A percentile compares a stretch with the other conserved stretches of the same genome.
These are phyloP conservation scores for Cossypha heuglini DNA, from an alignment of 2,797 vertebrate genomes.

Conservation along the genomic window DNA sequence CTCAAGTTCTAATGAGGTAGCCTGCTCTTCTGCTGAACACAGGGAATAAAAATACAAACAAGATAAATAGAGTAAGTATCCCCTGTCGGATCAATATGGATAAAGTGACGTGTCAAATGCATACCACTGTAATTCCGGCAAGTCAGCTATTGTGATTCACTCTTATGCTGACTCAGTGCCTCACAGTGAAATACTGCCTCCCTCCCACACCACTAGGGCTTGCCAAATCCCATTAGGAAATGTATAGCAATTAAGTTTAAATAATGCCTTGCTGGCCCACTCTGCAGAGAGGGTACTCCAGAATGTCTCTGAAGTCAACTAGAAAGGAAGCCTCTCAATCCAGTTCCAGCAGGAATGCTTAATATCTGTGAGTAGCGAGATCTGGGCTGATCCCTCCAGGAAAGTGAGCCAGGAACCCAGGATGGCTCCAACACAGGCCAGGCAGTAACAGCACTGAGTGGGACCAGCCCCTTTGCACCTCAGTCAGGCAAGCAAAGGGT, in stretches of 20 bases:
- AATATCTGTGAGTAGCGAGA: not conserved
- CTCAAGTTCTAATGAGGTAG: not conserved
- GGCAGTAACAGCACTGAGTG: not conserved
- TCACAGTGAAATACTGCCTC: not conserved
- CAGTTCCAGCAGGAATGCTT: not conserved
- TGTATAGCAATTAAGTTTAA: conserved; percentile 6
- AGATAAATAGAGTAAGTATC: not conserved
- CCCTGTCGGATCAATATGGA: not conserved
- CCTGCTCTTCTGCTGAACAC: not conserved
- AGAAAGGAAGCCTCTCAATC: not conserved
- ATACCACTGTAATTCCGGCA: not conserved
- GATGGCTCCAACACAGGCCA: not conserved
- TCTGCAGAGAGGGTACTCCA: not conserved
- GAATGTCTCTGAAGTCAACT: not conserved
- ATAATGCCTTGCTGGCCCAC: not conserved
- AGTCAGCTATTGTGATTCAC: not conserved
- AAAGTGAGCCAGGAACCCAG: not conserved
- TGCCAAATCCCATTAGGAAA: conserved; percentile 29
- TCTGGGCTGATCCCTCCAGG: not conserved
- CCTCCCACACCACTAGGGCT: not conserved
- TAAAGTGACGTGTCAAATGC: not conserved
- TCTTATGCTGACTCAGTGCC: conserved; percentile 14
- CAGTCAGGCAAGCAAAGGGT: accelerated
- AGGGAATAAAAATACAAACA: not conserved
- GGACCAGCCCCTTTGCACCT: not conserved